These are phyloP conservation scores for Luperina nickerlii DNA, from an alignment of 2,888 invertebrate species.

Conservation along the genomic window DNA sequence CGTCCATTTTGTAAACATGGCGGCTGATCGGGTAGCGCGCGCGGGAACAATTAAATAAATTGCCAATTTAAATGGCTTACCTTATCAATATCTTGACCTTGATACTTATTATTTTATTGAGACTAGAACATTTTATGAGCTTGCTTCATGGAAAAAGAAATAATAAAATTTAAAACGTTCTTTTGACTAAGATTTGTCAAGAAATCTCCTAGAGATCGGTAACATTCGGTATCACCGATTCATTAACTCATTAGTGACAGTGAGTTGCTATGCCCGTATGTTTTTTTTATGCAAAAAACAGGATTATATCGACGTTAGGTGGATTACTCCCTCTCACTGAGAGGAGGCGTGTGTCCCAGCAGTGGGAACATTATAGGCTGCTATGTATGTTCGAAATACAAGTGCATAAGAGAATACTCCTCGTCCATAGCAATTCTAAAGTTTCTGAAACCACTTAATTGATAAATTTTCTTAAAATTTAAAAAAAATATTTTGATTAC, in stretches of 20 bases:
- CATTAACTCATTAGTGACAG: too few relatives aligned
- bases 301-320: not conserved
- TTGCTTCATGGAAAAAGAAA: not conserved
- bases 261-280: not conserved
- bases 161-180: not conserved
- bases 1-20: conserved; percentile 86
- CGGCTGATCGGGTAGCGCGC: conserved; percentile 69
- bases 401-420: not conserved
- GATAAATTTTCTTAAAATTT: too few relatives aligned
- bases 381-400: not conserved
- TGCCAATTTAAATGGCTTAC: conserved; percentile 72
- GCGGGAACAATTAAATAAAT: conserved; percentile 72
- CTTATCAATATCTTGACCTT: conserved; percentile 53
- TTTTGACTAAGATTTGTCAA: not conserved
- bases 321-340: not conserved
- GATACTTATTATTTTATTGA: conserved; percentile 30
- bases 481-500: not conserved
- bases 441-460: not conserved
- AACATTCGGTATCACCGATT: too few relatives aligned
- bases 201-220: too few relatives aligned
- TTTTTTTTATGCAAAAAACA: not conserved
- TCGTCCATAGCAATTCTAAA: not conserved
- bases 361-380: too few relatives aligned
- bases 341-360: not conserved
- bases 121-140: conserved; percentile 11